Base-by-base conservation (phyloP, 2,888 invertebrate species). In the Carabus problematicus region DNA sequence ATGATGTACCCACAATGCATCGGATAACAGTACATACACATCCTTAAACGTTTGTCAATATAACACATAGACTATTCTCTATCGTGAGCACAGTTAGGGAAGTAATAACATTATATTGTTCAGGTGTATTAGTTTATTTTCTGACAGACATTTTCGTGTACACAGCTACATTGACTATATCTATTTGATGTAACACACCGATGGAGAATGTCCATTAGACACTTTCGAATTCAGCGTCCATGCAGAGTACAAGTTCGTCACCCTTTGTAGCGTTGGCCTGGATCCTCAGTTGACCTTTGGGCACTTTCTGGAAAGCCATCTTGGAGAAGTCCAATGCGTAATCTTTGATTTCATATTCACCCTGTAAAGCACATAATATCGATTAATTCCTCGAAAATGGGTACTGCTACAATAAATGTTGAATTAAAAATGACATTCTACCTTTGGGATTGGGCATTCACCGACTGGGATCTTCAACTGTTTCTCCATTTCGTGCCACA, bases 261-360 rank as follows among this genome's bases (percentile, higher is more conserved):
- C 60, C 67, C 60, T 60, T 49, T n/a, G 67, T 67, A 1, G 67
- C 67, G 60, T 67, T 67, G n/a, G 52, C 52, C 43, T 47, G 47
- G 9, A 67, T 41, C 18, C 60, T 47, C 6, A 60, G 8, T 16
- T 19, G 41, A 12, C 67, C 67, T 12, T 54, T 52, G 2, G 67
- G 67, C 3, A 67, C 49, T 8, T 49, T 45, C 43, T 12, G 18
- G 49, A 54, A 39, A 1, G 67, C 41, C 52, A 60, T 39, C 9
- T 60, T 60, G 16, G 49, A 39, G 29, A 67, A 14, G 60, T 67
- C 67, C 0, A 67, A 39, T 3, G 19, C 41, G 54, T 67, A 67
- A 43, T 67, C 60, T 42, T 67, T 60, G 19, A 67, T 52, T 40
- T 11, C 18, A 39, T 67, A 67, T 2, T 16, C 12, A 42, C 67